Conservation (phyloP, 2,113 vertebrate species). For the Planiliza haematocheilus region DNA sequence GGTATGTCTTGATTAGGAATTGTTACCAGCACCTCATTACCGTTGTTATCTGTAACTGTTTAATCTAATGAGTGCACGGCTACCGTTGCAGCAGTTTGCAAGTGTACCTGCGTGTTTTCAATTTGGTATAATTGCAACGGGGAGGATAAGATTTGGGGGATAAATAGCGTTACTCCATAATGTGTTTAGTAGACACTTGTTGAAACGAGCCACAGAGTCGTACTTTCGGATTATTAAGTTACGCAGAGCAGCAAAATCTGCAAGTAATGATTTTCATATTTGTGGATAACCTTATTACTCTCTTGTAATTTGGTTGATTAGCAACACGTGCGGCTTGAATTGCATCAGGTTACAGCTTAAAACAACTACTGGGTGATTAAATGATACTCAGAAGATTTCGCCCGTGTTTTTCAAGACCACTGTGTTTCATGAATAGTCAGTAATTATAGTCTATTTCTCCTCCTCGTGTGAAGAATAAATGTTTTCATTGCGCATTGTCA, state of each 20-base stretch:
- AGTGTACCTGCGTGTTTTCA: constrained; percentile 58
- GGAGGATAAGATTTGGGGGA: constrained; percentile 56
- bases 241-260: constrained; percentile 33
- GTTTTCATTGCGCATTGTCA: constrained; percentile 59
- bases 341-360: not conserved
- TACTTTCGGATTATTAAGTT: constrained; percentile 48
- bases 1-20: constrained; percentile 89
- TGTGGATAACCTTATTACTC: constrained; percentile 64
- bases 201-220: constrained; percentile 44
- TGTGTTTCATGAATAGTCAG: constrained; percentile 10
- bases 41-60: constrained; percentile 80
- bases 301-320: constrained; percentile 45
- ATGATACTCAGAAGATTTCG: constrained; percentile 13
- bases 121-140: constrained; percentile 46
- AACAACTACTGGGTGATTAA: constrained; percentile 13
- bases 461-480: constrained; percentile 33
- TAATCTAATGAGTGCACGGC: constrained; percentile 74
- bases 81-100: constrained; percentile 59
- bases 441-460: constrained; percentile 4
- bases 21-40: constrained; percentile 75
- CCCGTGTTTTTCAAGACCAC: constrained; percentile 4
- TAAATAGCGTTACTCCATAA: constrained; percentile 57
- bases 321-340: constrained; percentile 19
- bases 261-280: constrained; percentile 42
- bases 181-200: constrained; percentile 58